Evolutionary conservation across 2,797 vertebrate genomes (phyloP).

Genomic region (Dendrocincla fuliginosa): DNA sequence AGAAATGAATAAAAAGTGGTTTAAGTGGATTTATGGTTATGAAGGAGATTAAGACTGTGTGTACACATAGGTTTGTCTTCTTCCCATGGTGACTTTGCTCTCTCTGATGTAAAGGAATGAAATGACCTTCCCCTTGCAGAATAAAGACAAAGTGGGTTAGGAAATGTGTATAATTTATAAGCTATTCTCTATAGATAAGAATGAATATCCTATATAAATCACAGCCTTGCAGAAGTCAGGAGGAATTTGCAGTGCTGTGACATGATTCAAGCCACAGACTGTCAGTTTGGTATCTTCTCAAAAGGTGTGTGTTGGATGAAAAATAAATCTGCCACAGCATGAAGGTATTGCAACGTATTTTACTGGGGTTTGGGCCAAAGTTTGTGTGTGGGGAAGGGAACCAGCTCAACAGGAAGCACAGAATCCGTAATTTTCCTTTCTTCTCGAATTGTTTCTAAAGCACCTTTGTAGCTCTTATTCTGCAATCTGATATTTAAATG

Average conservation of each 20-base stretch:
- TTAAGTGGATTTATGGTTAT: neutral
- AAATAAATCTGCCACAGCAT: neutral
- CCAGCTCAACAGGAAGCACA: neutral
- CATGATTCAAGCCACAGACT: neutral
- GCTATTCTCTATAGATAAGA: slow-evolving; percentile 1
- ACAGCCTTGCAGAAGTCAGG: neutral
- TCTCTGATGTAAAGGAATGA: neutral
- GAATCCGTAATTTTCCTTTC: neutral
- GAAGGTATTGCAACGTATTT: rapidly evolving
- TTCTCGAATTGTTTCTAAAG: neutral
- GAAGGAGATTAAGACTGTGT: slow-evolving; percentile 11
- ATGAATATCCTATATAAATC: neutral
- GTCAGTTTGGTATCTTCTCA: neutral
- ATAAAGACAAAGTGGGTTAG: neutral
- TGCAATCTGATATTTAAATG: neutral
- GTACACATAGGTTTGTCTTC: neutral
- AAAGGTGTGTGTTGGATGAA: neutral
- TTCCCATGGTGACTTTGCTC: neutral
- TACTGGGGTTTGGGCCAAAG: neutral
- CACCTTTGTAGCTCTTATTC: neutral
- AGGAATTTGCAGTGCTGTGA: neutral
- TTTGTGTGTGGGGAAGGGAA: neutral
- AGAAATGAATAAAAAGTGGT: slow-evolving; percentile 4
- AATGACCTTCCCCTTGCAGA: slow-evolving; percentile 38
- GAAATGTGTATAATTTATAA: slow-evolving; percentile 10